A percentile compares a stretch with the other conserved stretches of the same genome.
Evolutionary conservation across 1,140 invertebrate species (phyloP).

Genomic region (Eriosoma lanigerum): DNA sequence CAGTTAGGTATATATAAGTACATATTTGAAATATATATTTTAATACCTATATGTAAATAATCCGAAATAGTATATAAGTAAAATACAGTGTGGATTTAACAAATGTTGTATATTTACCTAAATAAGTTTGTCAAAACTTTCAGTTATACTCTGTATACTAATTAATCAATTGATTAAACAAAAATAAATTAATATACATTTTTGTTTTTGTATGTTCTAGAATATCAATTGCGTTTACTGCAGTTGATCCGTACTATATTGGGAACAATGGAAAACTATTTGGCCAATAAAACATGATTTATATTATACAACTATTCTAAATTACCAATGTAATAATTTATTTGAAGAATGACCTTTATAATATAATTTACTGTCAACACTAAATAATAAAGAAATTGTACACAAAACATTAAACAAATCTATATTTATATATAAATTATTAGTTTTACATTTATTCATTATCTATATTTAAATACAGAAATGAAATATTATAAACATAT

Average conservation of each 20-base stretch:
- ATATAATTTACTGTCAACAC: no score
- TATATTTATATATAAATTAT: no score
- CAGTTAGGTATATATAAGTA: no score
- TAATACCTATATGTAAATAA: not conserved
- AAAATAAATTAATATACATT: not conserved
- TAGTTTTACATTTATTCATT: no score
- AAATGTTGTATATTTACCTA: not conserved
- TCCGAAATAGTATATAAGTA: not conserved
- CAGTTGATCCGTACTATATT: not conserved
- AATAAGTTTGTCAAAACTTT: not conserved
- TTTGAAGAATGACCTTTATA: no score
- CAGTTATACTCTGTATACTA: no score
- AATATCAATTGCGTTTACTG: conserved; percentile 13
- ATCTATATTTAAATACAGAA: no score
- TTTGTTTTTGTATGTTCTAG: conserved; percentile 16
- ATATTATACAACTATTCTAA: not conserved
- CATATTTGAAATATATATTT: not conserved
- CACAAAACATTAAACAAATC: no score
- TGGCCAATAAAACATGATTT: conserved; percentile 4
- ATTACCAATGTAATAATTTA: not conserved
- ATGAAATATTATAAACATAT: no score
- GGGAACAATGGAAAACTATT: conserved; percentile 19
- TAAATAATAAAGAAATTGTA: no score
- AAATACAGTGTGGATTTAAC: not conserved
- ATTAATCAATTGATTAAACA: not conserved